phyloP scores from a whole-genome alignment of 2,113 vertebrate species.

The Corythornis madagascariensis region DNA sequence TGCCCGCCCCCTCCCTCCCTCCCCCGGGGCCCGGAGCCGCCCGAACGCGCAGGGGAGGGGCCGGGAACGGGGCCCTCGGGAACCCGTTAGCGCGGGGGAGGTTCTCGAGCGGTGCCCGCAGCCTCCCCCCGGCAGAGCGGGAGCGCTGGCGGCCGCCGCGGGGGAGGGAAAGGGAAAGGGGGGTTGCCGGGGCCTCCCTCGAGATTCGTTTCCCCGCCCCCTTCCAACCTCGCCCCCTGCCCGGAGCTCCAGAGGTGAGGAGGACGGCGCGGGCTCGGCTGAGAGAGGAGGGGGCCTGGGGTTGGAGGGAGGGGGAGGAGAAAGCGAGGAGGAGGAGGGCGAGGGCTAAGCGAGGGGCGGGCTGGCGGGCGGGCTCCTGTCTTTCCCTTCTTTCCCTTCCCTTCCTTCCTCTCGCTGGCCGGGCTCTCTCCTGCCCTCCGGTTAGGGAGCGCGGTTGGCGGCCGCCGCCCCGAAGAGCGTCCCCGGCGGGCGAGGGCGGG shows the following conservation, averaged over 20 bases:
- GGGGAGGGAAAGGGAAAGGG: background rate
- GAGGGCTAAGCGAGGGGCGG: background rate
- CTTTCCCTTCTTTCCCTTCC: no score
- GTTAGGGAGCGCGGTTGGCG: no score
- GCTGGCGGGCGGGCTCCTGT: background rate
- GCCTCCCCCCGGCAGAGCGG: background rate
- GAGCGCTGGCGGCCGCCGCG: background rate
- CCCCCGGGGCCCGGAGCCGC: background rate
- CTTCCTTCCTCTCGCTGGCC: no score
- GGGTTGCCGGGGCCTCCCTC: background rate
- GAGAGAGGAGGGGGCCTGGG: background rate
- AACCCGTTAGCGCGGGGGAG: background rate
- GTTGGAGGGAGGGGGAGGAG: background rate
- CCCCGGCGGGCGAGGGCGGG: background rate
- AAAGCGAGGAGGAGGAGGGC: background rate
- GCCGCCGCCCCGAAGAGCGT: background rate
- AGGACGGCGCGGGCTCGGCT: background rate
- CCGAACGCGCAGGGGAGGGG: background rate
- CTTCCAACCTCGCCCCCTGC: background rate
- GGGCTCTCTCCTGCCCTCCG: background rate
- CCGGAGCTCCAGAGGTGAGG: conserved; percentile 7
- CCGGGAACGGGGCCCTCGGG: background rate
- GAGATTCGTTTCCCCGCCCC: background rate
- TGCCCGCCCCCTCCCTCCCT: background rate
- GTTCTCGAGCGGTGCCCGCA: background rate